phyloP scores from a whole-genome alignment of 2,113 vertebrate species.

The Suncus etruscus region DNA sequence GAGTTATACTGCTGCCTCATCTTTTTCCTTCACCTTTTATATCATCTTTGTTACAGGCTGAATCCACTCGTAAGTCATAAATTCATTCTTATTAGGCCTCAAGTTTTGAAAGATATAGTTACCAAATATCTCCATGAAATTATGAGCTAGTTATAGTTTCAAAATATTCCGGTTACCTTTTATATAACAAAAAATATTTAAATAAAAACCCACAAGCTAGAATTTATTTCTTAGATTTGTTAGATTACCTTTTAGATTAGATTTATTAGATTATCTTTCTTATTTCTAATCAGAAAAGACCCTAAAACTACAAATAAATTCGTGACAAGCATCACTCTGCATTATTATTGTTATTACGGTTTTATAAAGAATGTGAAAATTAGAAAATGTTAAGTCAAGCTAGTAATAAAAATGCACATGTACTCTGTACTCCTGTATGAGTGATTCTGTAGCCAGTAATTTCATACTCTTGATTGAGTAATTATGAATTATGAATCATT shows the following conservation, averaged over 20 bases:
- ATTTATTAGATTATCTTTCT: neutral
- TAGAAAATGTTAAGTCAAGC: slow-evolving; percentile 11
- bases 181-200: neutral
- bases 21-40: neutral
- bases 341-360: neutral
- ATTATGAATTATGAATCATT: neutral
- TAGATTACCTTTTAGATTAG: no score
- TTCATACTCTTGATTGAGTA: neutral
- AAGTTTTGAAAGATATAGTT: neutral
- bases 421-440: neutral
- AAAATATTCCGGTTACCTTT: neutral
- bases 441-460: neutral
- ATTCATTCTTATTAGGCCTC: neutral
- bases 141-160: neutral
- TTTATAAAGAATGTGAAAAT: slow-evolving; percentile 36
- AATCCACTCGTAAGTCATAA: neutral
- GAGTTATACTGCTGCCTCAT: neutral
- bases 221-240: no score
- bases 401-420: neutral
- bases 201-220: neutral
- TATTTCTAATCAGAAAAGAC: slow-evolving; percentile 19
- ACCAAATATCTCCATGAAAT: neutral
- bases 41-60: neutral
- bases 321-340: neutral
- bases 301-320: neutral